These are phyloP conservation scores for Orthosia gracilis DNA, from an alignment of 2,888 invertebrate species.

Conservation along the genomic window DNA sequence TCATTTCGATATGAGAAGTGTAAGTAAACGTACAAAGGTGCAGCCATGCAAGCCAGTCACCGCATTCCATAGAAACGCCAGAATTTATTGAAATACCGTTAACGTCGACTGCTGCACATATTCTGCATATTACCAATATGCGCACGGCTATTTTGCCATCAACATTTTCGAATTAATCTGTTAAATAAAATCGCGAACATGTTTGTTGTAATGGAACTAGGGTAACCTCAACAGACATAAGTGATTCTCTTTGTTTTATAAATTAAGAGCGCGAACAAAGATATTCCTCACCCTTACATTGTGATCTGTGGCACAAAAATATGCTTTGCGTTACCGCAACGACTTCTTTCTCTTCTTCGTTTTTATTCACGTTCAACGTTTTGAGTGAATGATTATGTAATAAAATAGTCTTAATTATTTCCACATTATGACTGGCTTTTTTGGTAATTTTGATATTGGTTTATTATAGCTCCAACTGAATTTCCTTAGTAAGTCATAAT, in stretches of 20 bases:
- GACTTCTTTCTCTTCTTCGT: not conserved
- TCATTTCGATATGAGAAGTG: not conserved
- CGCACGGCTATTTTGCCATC: constrained; percentile 5
- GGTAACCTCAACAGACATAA: not conserved
- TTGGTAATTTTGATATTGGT: no score
- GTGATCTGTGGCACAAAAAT: not conserved
- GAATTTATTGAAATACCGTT: constrained; percentile 37
- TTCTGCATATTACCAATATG: constrained; percentile 10
- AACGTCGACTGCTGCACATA: constrained; percentile 19
- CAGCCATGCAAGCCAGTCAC: not conserved
- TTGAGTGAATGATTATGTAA: no score
- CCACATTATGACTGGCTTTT: no score
- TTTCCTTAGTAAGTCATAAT: no score
- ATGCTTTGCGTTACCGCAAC: not conserved
- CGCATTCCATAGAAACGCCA: constrained; percentile 8
- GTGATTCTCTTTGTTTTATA: not conserved
- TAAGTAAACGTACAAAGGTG: not conserved
- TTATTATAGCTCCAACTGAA: no score
- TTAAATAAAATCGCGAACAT: not conserved
- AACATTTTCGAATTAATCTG: not conserved
- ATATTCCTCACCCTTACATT: not conserved
- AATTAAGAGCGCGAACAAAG: not conserved
- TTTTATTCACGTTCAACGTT: no score
- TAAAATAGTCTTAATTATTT: no score
- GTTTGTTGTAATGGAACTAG: not conserved